Evolutionary conservation across 2,888 invertebrate genomes (phyloP), one percentile per base, ranked within the genome.

Genomic region (Neoaliturus tenellus): DNA sequence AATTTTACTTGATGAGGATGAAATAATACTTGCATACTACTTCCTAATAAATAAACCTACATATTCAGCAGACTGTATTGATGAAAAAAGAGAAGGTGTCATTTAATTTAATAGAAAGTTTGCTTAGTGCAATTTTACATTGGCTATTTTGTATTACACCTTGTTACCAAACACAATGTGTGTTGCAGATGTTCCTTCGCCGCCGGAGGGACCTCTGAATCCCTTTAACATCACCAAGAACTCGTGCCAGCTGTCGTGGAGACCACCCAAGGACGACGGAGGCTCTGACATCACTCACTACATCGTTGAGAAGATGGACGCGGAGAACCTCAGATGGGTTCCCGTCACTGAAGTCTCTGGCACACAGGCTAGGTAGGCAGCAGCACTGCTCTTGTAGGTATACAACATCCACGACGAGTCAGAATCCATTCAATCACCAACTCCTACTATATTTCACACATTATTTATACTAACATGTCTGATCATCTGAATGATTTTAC

Each of bases 221-320:
- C 95, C 96, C 14, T 95, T 95, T 85, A 96, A 98, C 85, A 93
- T 99, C 33, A 97, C 97, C 0, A 98, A 97, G 89, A 97, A 95
- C 87, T 96, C 96, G 6, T 96, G 97, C 88, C 94, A 94, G 0
- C 91, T 98, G 0, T 93, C 93, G 86, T 98, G 98, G 98, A 94
- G 95, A 81, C 96, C 97, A 87, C 98, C 98, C 0, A 97, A 95
- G 89, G 98, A 98, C 89, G 98, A 98, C 89, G 98, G 98, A 87
- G 98, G 98, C 62, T 95, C 96, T 69, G 97, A 97, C 89, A 96
- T 98, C 86, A 94, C 95, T 0, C 96, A 97, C 90, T 99, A 99
- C 90, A 93, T 96, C 51, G 96, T 99, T 6, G 99, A 99, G 90
- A 99, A 99, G 92, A 96, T 98, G 94, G 99, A 99, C 90, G 95